A percentile compares a stretch with the other conserved stretches of the same genome.
phyloP scores from a whole-genome alignment of 92 coral and sea anemone genomes.

The Phymanthus crucifer region DNA sequence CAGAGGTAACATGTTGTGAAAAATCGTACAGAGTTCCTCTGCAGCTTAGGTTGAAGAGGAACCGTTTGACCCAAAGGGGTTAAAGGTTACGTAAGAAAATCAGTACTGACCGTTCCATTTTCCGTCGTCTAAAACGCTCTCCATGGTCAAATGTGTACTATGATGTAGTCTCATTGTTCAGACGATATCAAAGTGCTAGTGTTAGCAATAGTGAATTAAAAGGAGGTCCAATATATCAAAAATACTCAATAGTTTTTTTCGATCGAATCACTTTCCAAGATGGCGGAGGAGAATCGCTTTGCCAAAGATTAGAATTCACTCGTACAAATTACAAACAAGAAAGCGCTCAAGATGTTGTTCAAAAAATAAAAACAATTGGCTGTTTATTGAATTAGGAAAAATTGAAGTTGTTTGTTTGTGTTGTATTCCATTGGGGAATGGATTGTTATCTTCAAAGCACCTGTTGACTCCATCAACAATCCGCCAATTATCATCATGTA shows the following conservation, averaged over 20 bases:
- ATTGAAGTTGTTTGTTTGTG: background rate
- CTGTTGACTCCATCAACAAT: background rate
- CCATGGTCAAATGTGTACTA: no score
- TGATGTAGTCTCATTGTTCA: no score
- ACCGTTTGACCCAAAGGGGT: no score
- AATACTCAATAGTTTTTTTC: no score
- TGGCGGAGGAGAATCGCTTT: background rate
- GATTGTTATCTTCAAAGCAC: background rate
- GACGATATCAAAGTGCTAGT: no score
- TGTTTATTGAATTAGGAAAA: background rate
- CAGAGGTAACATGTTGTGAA: constrained; percentile 14
- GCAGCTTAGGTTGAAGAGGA: no score
- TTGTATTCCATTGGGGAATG: background rate
- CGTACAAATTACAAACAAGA: background rate
- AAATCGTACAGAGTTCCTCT: no score
- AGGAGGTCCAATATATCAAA: no score
- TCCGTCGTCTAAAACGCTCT: no score
- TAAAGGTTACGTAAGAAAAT: background rate
- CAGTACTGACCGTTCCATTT: no score
- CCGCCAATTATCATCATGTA: background rate
- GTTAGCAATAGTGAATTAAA: no score
- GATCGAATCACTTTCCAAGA: background rate
- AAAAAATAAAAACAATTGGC: background rate
- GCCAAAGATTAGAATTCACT: background rate
- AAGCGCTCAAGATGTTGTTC: background rate